phyloP scores from a whole-genome alignment of 2,888 invertebrate genomes.

The Steromphala cineraria region DNA sequence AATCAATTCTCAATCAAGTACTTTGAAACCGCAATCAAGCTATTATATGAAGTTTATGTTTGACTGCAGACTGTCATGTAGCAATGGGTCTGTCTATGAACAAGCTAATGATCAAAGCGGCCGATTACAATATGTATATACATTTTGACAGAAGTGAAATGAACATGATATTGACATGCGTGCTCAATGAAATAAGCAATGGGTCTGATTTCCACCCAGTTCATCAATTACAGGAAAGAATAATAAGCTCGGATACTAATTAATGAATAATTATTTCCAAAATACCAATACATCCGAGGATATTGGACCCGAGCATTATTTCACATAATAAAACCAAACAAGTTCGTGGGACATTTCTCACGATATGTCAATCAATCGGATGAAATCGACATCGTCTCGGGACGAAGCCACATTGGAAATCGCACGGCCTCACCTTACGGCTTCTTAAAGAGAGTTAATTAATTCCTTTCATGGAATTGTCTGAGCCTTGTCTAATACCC shows the following conservation, averaged over 20 bases:
- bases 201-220: neutral
- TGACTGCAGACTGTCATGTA: no score
- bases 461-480: conserved; percentile 2
- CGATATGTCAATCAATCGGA: conserved; percentile 14
- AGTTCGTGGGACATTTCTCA: conserved; percentile 6
- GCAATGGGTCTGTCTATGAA: no score
- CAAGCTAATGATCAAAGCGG: no score
- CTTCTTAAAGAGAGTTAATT: conserved; percentile 21
- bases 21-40: no score
- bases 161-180: no score
- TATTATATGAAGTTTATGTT: no score
- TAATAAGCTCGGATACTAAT: neutral
- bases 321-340: conserved; percentile 3
- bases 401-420: conserved; percentile 1
- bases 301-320: neutral
- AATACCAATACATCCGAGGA: neutral
- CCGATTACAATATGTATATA: no score
- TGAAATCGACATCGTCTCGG: neutral
- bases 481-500: conserved; percentile 8
- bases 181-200: no score
- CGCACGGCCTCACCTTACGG: conserved; percentile 16
- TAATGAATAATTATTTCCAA: conserved; percentile 1
- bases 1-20: no score
- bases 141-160: no score
- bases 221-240: neutral